phyloP scores from a whole-genome alignment of 2,797 vertebrate species.

The Florisuga fusca region DNA sequence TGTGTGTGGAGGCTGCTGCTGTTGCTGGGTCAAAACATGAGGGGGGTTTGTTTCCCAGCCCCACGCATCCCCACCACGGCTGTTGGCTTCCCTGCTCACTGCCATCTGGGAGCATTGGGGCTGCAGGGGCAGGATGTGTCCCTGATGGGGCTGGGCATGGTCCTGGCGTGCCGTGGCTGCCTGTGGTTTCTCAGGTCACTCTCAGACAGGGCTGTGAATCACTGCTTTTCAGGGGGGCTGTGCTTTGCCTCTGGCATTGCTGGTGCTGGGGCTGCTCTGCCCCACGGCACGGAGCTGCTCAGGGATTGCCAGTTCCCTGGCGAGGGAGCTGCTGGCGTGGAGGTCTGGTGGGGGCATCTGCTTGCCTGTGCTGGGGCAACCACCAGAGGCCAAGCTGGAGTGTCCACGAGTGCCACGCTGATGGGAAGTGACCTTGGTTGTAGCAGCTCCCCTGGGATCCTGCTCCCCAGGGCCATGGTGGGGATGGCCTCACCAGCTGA shows the following conservation, averaged over 20 bases:
- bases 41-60: neutral
- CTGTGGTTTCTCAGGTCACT: rapidly evolving
- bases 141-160: rapidly evolving
- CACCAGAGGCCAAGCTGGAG: neutral
- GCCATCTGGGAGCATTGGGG: neutral
- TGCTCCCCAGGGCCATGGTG: rapidly evolving
- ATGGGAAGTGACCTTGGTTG: neutral
- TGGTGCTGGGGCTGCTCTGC: neutral
- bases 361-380: neutral
- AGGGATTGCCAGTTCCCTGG: neutral
- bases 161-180: rapidly evolving
- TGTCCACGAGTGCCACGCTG: rapidly evolving
- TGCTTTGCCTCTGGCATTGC: neutral
- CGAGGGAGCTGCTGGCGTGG: neutral
- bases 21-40: neutral
- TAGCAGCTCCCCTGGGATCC: neutral
- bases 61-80: rapidly evolving
- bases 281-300: rapidly evolving
- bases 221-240: neutral
- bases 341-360: neutral
- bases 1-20: neutral
- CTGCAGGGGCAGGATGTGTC: neutral
- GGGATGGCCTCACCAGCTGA: neutral
- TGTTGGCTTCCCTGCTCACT: neutral
- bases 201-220: rapidly evolving